Evolutionary conservation across 2,113 vertebrate genomes (phyloP), one percentile per base, ranked within the genome.

Genomic region (Apteryx mantelli): DNA sequence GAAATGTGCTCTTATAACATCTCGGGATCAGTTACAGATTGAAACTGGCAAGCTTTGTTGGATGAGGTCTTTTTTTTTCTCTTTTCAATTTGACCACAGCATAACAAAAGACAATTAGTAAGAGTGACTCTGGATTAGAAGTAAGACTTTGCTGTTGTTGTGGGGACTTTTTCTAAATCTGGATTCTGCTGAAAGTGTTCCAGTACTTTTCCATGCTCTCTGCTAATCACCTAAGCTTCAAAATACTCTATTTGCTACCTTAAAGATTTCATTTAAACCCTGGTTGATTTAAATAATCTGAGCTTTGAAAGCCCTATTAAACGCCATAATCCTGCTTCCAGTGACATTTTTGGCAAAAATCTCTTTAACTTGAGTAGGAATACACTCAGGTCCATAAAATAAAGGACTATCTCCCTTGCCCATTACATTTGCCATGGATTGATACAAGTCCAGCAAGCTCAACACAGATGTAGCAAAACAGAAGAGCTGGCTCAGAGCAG

Each of bases 251-350:
- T 30, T 32, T 58, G 19, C 21, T 71, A 73, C 6, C 8, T 55
- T 82, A 84, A 88, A 93, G 58, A 71, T 74, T 88, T 86, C 21
- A 85, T 63, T 73, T 81, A 91, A 97, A 91, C 42, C 12, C 28
- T 61, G n/a, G 12, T 44, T 79, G 55, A 61, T 53, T 83, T 74
- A 66, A 14, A 89, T 42, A 66, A 74, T 55, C 24, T 73, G 7
- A 58, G 18, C 17, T 74, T 63, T 83, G 28, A 86, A 97, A 96
- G 93, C 50, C 74, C 69, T 77, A 7, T 58, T 44, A 92, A 97
- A 85, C 26, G 53, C 11, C 12, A 5, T 73, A 32, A 60, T 83
- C 26, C 38, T 74, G 25, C 25, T 88, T 83, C 69, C n/a, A 81
- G 40, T 4, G 0, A 48, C 55, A 64, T 4, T 25, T 66, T 74